These are phyloP conservation scores for Indicator maculatus DNA, from an alignment of 2,113 vertebrate genomes.

Conservation along the genomic window DNA sequence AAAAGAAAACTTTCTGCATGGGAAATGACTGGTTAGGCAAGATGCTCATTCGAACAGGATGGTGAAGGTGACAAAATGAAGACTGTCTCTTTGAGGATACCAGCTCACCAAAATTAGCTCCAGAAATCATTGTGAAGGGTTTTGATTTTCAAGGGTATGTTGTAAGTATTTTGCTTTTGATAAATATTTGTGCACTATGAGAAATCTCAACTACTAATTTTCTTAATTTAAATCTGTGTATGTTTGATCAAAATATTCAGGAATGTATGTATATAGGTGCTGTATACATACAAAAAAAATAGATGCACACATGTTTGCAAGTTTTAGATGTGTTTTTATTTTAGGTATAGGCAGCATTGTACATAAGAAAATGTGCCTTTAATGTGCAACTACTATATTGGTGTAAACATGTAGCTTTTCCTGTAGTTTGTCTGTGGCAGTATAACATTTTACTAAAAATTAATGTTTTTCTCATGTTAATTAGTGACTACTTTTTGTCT, in stretches of 20 bases:
- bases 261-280: not conserved
- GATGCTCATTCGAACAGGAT: not conserved
- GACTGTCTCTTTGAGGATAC: not conserved
- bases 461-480: not conserved
- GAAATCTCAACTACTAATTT: not conserved
- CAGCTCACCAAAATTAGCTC: not conserved
- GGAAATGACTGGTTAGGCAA: not conserved
- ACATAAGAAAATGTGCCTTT: not conserved
- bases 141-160: not conserved
- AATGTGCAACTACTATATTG: not conserved
- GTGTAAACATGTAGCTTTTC: not conserved
- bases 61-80: not conserved
- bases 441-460: not conserved
- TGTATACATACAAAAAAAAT: not conserved
- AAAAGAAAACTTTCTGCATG: slow-evolving; percentile 36
- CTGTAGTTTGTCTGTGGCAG: not conserved
- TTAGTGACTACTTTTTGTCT: not conserved
- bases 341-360: not conserved
- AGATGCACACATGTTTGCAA: not conserved
- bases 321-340: not conserved
- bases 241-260: not conserved
- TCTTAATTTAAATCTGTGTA: not conserved
- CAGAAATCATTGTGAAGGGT: not conserved
- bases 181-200: not conserved
- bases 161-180: slow-evolving; percentile 22